phyloP scores from a whole-genome alignment of 2,113 vertebrate genomes.

The Phycodurus eques region DNA sequence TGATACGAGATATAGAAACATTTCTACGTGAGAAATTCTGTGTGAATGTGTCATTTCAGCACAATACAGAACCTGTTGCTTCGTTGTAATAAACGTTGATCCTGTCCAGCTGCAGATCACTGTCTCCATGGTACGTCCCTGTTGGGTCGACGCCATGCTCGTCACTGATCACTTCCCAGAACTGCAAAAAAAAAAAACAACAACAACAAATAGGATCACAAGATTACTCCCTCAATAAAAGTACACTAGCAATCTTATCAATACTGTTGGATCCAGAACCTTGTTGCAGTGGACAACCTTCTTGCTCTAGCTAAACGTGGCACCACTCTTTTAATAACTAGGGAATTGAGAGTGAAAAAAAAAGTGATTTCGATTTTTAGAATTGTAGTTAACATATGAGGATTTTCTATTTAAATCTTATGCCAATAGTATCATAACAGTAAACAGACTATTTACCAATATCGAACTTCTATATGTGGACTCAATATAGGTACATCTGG shows the following conservation, averaged over 20 bases:
- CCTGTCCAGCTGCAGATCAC: conserved; percentile 6
- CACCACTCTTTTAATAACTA: neutral
- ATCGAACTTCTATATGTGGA: no score
- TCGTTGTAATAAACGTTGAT: conserved; percentile 9
- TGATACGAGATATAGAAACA: neutral
- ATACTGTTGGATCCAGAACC: neutral
- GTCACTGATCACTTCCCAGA: conserved; percentile 12
- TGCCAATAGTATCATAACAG: no score
- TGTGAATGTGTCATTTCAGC: no score
- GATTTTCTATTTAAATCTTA: no score
- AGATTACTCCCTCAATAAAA: neutral
- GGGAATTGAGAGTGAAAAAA: neutral
- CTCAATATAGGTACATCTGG: neutral
- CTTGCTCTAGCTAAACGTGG: neutral
- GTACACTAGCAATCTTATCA: neutral
- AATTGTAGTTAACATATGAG: no score
- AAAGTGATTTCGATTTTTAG: no score
- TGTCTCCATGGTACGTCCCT: conserved; percentile 9
- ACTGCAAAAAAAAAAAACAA: neutral
- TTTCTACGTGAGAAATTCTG: neutral
- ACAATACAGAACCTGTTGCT: neutral
- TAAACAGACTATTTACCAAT: no score
- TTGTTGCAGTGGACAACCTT: neutral
- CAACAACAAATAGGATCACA: neutral
- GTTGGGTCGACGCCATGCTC: conserved; percentile 3